Evolutionary conservation across 1,140 invertebrate genomes (phyloP), one percentile per base, ranked within the genome.

Genomic region (Drosophila bocqueti): DNA sequence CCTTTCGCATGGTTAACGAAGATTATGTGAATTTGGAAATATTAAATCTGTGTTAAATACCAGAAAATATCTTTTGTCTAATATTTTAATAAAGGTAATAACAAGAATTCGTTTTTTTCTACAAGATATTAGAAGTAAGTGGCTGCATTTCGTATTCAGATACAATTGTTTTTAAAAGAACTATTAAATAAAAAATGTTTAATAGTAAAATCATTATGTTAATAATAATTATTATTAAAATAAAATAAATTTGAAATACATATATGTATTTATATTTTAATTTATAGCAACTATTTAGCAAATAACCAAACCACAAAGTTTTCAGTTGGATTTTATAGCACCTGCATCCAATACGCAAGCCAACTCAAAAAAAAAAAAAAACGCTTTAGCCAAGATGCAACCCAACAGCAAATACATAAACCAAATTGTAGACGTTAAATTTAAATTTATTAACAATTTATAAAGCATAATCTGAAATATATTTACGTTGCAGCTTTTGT

Each of bases 21-120:
- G 75, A 92, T 31, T 92, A 62, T 59, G 31, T 91, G 4, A 79
- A 89, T 21, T 60, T 92, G 5, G 89, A 92, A 57, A 81, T 92
- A 24, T 58, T 76, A 1, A 67, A 54, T 29, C 21, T 69, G 11
- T 45, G 16, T 60, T 77, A 31, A n/a, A 5, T 16, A 3, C 0
- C 1, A 15, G 31, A 29, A 24, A 21, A 31, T 10, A 15, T 15
- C 3, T 21, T 1, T 26, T 16, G 16, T n/a, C n/a, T n/a, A n/a
- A n/a, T 15, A 43, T 11, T 50, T 50, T 10, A 18, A 21, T n/a
- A 15, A 72, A 57, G 31, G 6, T 11, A 36, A 57, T 57, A 15
- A 15, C 0, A 0, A 31, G 16, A 29, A 26, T 43, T n/a, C 8
- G 1, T n/a, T n/a, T n/a, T 42, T n/a, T 43, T n/a, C 8, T n/a